Conservation (phyloP, 2,888 invertebrate species). For the Drosophila colorata region DNA sequence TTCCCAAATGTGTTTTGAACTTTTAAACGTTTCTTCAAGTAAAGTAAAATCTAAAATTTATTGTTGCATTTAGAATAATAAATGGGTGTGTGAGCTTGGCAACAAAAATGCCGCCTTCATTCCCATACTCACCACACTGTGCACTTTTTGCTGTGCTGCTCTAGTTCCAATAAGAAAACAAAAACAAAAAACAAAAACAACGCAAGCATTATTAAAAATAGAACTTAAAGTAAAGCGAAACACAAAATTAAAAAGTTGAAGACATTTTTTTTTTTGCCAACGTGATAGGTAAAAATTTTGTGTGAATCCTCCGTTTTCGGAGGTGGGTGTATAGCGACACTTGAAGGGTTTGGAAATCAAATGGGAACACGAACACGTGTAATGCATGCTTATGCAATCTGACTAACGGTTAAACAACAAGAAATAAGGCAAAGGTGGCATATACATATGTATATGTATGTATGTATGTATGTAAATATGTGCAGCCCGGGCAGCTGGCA, state of each 20-base stretch:
- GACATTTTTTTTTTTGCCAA: conserved; percentile 39
- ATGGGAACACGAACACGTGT: conserved; percentile 66
- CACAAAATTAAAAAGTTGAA: conserved; percentile 24
- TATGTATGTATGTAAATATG: not conserved
- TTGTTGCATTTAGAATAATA: not conserved
- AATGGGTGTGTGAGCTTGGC: conserved; percentile 22
- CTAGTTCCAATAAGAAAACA: conserved; percentile 56
- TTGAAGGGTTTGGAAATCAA: conserved; percentile 74
- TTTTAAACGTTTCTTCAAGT: not conserved
- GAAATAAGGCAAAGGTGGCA: conserved; percentile 20
- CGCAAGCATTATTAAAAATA: conserved; percentile 68
- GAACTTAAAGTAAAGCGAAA: conserved; percentile 46
- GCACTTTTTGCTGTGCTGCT: conserved; percentile 33
- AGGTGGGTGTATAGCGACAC: conserved; percentile 40
- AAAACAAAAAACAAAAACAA: conserved; percentile 44
- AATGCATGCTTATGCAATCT: conserved; percentile 55
- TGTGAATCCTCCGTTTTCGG: conserved; percentile 22
- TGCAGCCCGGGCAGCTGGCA: conserved; percentile 22
- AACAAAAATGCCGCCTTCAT: conserved; percentile 10
- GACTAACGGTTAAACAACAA: conserved; percentile 16
- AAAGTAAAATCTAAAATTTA: not conserved
- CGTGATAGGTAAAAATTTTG: conserved; percentile 35
- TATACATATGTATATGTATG: not conserved
- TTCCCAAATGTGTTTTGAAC: not conserved
- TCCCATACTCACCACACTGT: conserved; percentile 55